These are phyloP conservation scores for Melinopterus prodromus DNA, from an alignment of 2,888 invertebrate genomes.

Conservation along the genomic window DNA sequence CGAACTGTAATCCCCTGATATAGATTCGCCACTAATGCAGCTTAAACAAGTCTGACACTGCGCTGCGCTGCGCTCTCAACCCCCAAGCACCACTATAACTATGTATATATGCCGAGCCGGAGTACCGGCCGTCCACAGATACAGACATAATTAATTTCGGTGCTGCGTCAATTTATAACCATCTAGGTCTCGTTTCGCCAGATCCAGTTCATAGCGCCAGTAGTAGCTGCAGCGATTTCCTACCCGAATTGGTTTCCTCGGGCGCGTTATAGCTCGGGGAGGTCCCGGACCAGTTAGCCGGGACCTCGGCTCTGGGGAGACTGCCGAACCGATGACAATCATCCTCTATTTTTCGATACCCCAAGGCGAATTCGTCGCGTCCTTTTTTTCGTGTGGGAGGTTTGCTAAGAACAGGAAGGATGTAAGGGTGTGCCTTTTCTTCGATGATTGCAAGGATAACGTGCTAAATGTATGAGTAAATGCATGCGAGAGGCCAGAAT, in stretches of 20 bases:
- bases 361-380: neutral
- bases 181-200: slow-evolving; percentile 44
- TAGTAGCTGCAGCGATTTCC: slow-evolving; percentile 47
- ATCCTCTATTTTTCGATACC: neutral
- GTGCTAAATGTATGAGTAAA: too few relatives aligned
- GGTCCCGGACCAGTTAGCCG: slow-evolving; percentile 47
- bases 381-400: neutral
- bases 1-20: slow-evolving; percentile 19
- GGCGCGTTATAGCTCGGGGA: slow-evolving; percentile 47
- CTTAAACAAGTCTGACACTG: slow-evolving; percentile 5
- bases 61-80: neutral
- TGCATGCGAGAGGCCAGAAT: too few relatives aligned
- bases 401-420: neutral
- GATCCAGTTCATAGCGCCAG: slow-evolving; percentile 32
- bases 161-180: slow-evolving; percentile 48
- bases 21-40: slow-evolving; percentile 13
- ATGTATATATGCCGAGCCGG: neutral
- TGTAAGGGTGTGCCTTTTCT: neutral
- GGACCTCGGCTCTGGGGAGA: slow-evolving; percentile 48
- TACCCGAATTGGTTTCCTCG: slow-evolving; percentile 48
- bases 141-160: slow-evolving; percentile 47
- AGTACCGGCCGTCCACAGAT: slow-evolving; percentile 6
- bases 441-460: too few relatives aligned
- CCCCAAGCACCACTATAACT: slow-evolving; percentile 4
- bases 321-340: neutral